Evolutionary conservation across 2,888 invertebrate species (phyloP).

Genomic region (Iselma pallidipennis): DNA sequence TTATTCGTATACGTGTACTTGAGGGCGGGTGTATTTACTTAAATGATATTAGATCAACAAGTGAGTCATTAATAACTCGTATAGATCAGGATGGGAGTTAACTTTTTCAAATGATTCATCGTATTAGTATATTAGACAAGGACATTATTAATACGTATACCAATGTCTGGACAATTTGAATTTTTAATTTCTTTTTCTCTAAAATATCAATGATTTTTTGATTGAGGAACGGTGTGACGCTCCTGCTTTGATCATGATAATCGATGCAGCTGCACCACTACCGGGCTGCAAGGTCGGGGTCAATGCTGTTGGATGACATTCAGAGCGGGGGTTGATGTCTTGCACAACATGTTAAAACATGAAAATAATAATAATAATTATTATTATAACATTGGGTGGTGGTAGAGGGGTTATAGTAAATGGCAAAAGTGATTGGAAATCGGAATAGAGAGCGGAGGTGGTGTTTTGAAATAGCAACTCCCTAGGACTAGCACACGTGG

Average conservation of each 20-base stretch:
- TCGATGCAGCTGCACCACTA: constrained; percentile 49
- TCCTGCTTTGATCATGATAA: constrained; percentile 44
- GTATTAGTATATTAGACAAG: background rate
- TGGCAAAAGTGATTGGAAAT: background rate
- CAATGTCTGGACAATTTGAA: background rate
- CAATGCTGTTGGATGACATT: constrained; percentile 20
- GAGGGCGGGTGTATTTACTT: too few relatives aligned
- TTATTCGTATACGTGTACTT: background rate
- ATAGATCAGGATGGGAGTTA: background rate
- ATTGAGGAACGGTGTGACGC: constrained; percentile 40
- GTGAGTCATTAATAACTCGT: background rate
- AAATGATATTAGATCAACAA: background rate
- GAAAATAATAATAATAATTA: too few relatives aligned
- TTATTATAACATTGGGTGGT: too few relatives aligned
- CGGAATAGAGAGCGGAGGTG: background rate
- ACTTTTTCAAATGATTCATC: background rate
- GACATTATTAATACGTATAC: background rate
- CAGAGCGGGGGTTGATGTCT: background rate
- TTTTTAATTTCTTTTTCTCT: background rate
- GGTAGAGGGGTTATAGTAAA: background rate
- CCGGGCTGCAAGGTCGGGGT: constrained; percentile 49
- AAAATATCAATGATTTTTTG: background rate
- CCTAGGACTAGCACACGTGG: background rate
- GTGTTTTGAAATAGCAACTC: background rate
- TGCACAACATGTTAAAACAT: background rate